Percentiles rank a stretch among this genome's conserved stretches.
phyloP scores from a whole-genome alignment of 2,888 invertebrate species.

The Trilocha varians region DNA sequence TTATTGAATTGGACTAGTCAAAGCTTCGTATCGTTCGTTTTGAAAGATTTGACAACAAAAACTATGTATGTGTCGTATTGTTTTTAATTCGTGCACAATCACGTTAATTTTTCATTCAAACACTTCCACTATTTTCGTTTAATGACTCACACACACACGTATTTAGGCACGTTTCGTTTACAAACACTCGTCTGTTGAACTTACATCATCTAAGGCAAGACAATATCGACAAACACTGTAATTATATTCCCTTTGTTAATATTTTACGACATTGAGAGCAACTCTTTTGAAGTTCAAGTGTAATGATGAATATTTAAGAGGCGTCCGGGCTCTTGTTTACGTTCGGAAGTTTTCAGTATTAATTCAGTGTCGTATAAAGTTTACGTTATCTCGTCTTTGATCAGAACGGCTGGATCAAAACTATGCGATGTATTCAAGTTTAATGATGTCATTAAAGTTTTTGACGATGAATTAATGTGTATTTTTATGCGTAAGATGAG shows the following conservation, averaged over 20 bases:
- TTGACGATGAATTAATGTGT: too few species aligned
- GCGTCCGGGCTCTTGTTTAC: neutral
- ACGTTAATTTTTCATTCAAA: neutral
- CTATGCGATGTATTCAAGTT: too few species aligned
- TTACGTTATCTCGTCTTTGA: too few species aligned
- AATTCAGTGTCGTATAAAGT: neutral
- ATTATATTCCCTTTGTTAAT: conserved; percentile 4
- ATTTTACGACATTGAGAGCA: neutral
- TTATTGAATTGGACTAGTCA: too few species aligned
- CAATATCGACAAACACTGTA: conserved; percentile 14
- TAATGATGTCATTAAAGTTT: too few species aligned
- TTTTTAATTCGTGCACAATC: neutral
- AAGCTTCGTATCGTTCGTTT: too few species aligned
- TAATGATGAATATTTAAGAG: neutral
- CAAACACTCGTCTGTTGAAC: conserved; percentile 14
- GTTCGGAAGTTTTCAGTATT: neutral
- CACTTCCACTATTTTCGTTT: conserved; percentile 8
- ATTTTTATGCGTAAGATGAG: too few species aligned
- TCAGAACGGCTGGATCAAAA: too few species aligned
- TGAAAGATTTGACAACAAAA: too few species aligned
- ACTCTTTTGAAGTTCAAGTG: neutral
- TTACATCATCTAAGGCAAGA: conserved; percentile 22
- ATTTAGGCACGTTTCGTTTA: conserved; percentile 14
- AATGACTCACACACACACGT: conserved; percentile 18
- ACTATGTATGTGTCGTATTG: too few species aligned